Base-by-base conservation (phyloP, 1,140 invertebrate genomes). In the Bombus turneri region DNA sequence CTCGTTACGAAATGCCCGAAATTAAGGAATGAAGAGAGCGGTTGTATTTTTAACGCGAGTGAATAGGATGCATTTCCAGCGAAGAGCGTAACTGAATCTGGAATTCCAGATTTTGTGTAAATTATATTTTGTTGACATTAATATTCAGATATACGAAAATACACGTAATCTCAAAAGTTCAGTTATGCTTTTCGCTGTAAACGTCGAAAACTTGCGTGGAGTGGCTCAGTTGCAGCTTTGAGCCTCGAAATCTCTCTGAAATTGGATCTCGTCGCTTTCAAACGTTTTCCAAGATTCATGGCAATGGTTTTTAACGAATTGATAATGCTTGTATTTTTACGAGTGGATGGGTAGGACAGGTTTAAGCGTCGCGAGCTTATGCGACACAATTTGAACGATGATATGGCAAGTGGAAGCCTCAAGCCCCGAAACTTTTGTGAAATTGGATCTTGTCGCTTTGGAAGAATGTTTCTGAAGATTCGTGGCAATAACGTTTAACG, bases 1-100 rank as follows among this genome's bases (percentile, higher is more conserved):
- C 80, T 81, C 80, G 69, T 73, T 81, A 73, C n/a, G 69, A 62
- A 43, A 81, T 41, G 68, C 53, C 25, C 53, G 69, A 81, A 74
- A 81, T 74, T 81, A 73, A 73, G 53, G 47, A 41, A 22, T 5
- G 25, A 22, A 62, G 10, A 62, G 59, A n/a, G 12, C 18, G 34
- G 53, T 18, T 62, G 28, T 77, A 59, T 43, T 71, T 81, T 73
- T 73, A 73, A n/a, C n/a, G 39, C 13, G n/a, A 62, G 28, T 5
- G 59, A 62, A 12, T 62, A n/a, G 28, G 10, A n/a, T 25, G 59
- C 28, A 8, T 53, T 53, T 53, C 18, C 47, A 22, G 18, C 47
- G 18, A 22, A 22, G 5, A 53, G 6, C 18, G 22, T 53, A 22
- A 53, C 47, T 8, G 47, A 22, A 18, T 47, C 47, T 47, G 1